Evolutionary conservation across 92 coral and sea anemone genomes (phyloP).

Genomic region (Epizoanthus ramosus): DNA sequence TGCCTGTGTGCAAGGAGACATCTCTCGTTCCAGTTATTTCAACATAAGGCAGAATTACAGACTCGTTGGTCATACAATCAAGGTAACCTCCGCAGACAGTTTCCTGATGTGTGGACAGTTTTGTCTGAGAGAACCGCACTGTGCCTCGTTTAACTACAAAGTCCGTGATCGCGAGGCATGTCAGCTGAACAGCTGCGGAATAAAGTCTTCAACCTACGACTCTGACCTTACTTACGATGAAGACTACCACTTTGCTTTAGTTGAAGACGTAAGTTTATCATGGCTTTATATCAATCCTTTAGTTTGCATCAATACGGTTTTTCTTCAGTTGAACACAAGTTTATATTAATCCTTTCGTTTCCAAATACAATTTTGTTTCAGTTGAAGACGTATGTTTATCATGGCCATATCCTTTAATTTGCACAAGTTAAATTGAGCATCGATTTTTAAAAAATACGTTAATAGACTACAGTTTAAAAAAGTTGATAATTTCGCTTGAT

Average conservation of each 20-base stretch:
- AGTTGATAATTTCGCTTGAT: too few species aligned
- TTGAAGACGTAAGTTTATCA: background rate
- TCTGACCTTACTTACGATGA: background rate
- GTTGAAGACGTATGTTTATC: too few species aligned
- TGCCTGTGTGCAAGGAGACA: background rate
- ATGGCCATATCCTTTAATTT: too few species aligned
- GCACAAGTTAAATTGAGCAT: too few species aligned
- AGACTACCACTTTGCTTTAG: background rate
- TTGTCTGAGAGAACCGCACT: background rate
- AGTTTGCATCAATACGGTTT: too few species aligned
- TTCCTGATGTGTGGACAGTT: background rate
- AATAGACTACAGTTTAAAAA: too few species aligned
- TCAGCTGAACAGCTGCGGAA: background rate
- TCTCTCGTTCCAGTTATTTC: background rate
- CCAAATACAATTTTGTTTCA: too few species aligned
- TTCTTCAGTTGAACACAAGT: too few species aligned
- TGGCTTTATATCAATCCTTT: too few species aligned
- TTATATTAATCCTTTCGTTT: too few species aligned
- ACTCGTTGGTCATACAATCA: constrained; percentile 7
- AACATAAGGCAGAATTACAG: background rate
- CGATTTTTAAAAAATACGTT: too few species aligned
- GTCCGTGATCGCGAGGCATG: background rate
- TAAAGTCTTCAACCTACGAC: background rate
- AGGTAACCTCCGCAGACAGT: background rate
- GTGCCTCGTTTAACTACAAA: background rate